These are phyloP conservation scores for Stercorarius parasiticus DNA, from an alignment of 2,113 vertebrate species.

Conservation along the genomic window DNA sequence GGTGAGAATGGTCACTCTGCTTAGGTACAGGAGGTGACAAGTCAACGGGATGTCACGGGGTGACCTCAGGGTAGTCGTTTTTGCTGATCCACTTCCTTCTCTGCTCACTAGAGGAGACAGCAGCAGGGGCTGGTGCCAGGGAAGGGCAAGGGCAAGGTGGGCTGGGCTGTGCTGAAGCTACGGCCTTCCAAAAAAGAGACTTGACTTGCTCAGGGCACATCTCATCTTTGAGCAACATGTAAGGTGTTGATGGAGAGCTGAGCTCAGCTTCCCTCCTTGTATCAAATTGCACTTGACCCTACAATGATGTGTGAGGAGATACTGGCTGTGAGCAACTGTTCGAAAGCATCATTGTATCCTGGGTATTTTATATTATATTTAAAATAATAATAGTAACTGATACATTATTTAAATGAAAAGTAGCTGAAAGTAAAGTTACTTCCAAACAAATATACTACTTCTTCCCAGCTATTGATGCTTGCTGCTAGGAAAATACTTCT, in stretches of 20 bases:
- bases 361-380: neutral
- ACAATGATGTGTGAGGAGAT: neutral
- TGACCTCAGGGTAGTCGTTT: neutral
- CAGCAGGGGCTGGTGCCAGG: neutral
- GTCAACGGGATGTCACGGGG: neutral
- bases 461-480: neutral
- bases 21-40: neutral
- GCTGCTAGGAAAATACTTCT: neutral
- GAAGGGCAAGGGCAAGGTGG: neutral
- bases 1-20: too few species aligned
- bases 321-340: neutral
- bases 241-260: neutral
- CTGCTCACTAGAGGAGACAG: neutral
- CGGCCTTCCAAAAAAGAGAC: neutral
- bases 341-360: neutral
- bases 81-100: neutral
- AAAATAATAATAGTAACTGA: neutral
- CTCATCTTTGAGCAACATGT: neutral
- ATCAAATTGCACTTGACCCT: neutral
- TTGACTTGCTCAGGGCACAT: too few species aligned
- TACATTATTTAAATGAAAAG: neutral
- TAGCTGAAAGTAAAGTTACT: neutral
- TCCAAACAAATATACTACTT: neutral
- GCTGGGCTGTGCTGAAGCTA: neutral
- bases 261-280: neutral